A percentile compares a stretch with the other conserved stretches of the same genome.
Conservation (phyloP, 2,113 vertebrate species). For the Ardeotis arabs region DNA sequence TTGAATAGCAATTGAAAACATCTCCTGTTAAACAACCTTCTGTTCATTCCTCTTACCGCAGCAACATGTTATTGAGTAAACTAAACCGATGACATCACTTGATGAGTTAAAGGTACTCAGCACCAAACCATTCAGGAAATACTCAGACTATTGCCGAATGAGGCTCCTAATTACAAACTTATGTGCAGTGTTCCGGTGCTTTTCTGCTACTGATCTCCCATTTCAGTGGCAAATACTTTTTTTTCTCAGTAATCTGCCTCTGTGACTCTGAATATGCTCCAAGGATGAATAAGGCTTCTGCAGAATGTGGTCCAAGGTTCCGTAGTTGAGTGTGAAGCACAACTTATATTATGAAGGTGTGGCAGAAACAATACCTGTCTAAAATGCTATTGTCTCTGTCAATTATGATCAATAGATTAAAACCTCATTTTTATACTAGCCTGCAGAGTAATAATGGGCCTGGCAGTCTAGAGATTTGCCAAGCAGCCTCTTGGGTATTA, state of each 20-base stretch:
- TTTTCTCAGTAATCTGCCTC: not conserved
- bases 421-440: not conserved
- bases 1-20: not conserved
- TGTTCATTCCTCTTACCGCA: not conserved
- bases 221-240: not conserved
- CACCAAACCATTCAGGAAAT: constrained; percentile 48
- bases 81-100: constrained; percentile 2
- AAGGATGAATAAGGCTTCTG: not conserved
- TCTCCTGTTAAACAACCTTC: not conserved
- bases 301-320: not conserved
- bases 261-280: not conserved
- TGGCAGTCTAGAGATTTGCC: not conserved
- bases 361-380: not conserved
- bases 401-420: not conserved
- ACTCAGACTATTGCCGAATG: constrained; percentile 17
- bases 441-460: not conserved
- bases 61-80: constrained; percentile 1
- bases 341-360: not conserved
- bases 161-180: constrained; percentile 35
- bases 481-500: not conserved
- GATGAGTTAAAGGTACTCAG: constrained; percentile 24
- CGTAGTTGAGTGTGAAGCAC: not conserved
- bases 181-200: constrained; percentile 5
- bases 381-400: not conserved
- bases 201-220: constrained; percentile 11